phyloP scores from a whole-genome alignment of 2,888 invertebrate genomes.

The Drosophila peninsularis region DNA sequence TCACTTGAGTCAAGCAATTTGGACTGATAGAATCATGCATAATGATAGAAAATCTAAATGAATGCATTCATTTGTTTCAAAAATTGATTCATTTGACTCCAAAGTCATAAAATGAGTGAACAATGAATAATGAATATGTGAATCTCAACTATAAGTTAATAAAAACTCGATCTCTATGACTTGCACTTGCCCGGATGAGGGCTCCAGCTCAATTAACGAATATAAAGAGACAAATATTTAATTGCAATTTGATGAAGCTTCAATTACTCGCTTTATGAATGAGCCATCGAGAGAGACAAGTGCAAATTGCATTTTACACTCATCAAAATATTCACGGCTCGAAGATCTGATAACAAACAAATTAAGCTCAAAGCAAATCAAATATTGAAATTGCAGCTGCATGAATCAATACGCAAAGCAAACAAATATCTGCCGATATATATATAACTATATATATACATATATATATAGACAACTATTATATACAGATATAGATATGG shows the following conservation, averaged over 20 bases:
- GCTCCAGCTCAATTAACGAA: slow-evolving; percentile 1
- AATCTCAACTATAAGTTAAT: background rate
- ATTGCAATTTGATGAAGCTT: background rate
- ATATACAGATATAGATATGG: slow-evolving; percentile 2
- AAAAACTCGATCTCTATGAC: background rate
- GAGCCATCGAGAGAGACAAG: background rate
- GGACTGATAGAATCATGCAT: too few relatives aligned
- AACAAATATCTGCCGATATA: slow-evolving; percentile 13
- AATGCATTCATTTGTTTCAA: too few relatives aligned
- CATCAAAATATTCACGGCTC: slow-evolving; percentile 1
- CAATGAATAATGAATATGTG: background rate
- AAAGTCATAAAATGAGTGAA: too few relatives aligned
- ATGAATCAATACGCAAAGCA: slow-evolving; percentile 20
- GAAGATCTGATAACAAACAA: slow-evolving; percentile 19
- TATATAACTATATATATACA: background rate
- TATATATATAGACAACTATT: slow-evolving; percentile 9
- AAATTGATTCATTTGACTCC: too few relatives aligned
- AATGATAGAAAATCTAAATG: too few relatives aligned
- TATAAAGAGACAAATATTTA: background rate
- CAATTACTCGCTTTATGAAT: slow-evolving; percentile 17
- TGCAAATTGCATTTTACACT: slow-evolving; percentile 6
- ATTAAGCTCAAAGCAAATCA: slow-evolving; percentile 24
- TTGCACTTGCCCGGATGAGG: background rate
- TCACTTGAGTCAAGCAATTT: too few relatives aligned
- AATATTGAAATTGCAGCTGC: slow-evolving; percentile 44